Evolutionary conservation across 1,140 invertebrate genomes (phyloP).

Genomic region (Acyrthosiphon pisum): DNA sequence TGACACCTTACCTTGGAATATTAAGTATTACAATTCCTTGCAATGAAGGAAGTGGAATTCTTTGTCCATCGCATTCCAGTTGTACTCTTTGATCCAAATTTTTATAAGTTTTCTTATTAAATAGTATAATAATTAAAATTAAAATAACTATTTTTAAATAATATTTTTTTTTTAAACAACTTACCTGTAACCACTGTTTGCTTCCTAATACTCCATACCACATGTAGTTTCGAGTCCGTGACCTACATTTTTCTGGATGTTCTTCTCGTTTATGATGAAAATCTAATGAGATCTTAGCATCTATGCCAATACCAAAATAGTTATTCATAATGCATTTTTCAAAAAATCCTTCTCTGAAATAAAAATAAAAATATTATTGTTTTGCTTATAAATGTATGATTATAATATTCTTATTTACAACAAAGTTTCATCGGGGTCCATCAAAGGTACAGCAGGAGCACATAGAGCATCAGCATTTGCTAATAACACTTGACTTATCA

Average conservation of each 20-base stretch:
- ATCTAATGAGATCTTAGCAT: slow-evolving; percentile 97
- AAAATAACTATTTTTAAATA: too few species aligned
- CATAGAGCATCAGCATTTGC: slow-evolving; percentile 97
- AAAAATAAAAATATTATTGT: slow-evolving; percentile 54
- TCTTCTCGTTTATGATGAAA: slow-evolving; percentile 98
- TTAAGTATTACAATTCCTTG: slow-evolving; percentile 97
- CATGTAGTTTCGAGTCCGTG: slow-evolving; percentile 94
- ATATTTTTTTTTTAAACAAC: not conserved
- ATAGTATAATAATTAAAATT: slow-evolving; percentile 57
- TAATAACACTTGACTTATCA: slow-evolving; percentile 89
- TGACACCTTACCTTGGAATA: slow-evolving; percentile 79
- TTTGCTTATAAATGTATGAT: slow-evolving; percentile 2
- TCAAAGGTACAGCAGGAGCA: slow-evolving; percentile 90
- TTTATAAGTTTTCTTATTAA: slow-evolving; percentile 83
- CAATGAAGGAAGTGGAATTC: slow-evolving; percentile 88
- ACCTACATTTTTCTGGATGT: slow-evolving; percentile 96
- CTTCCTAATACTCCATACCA: slow-evolving; percentile 90
- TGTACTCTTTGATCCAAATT: slow-evolving; percentile 95
- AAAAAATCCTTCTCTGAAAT: slow-evolving; percentile 82
- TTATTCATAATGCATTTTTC: slow-evolving; percentile 99
- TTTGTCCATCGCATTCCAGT: slow-evolving; percentile 89
- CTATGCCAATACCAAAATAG: slow-evolving; percentile 98
- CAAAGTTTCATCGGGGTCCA: slow-evolving; percentile 89
- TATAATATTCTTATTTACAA: slow-evolving; percentile 67
- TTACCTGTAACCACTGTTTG: slow-evolving; percentile 58